Conservation (phyloP, 2,888 invertebrate genomes). For the Anthoptus insignis region DNA sequence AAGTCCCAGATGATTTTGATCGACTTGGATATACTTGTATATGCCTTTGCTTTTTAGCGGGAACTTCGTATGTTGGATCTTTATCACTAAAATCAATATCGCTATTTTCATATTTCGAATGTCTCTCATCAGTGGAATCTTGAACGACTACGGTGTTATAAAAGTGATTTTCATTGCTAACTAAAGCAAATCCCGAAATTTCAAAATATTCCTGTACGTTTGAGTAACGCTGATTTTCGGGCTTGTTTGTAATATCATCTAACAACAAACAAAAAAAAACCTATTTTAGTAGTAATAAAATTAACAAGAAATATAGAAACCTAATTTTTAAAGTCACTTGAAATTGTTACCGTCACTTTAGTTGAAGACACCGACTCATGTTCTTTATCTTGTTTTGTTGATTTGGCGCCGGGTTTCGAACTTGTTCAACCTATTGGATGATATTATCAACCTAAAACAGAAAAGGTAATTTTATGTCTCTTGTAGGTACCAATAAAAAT, state of each 20-base stretch:
- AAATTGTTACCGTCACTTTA: conserved; percentile 32
- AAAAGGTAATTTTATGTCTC: background rate
- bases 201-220: conserved; percentile 17
- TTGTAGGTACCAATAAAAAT: background rate
- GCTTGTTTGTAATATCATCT: conserved; percentile 39
- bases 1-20: conserved; percentile 38
- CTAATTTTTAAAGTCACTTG: background rate
- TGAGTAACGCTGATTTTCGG: conserved; percentile 32
- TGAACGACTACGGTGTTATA: conserved; percentile 27
- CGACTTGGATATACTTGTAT: conserved; percentile 26
- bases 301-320: background rate
- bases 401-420: conserved; percentile 28
- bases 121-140: conserved; percentile 32
- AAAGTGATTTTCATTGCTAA: background rate
- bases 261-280: conserved; percentile 38
- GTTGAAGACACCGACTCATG: conserved; percentile 33
- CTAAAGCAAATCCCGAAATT: background rate
- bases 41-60: conserved; percentile 28
- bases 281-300: background rate
- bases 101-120: conserved; percentile 30
- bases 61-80: conserved; percentile 37
- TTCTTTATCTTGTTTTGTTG: conserved; percentile 19
- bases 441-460: conserved; percentile 41
- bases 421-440: conserved; percentile 38
- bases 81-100: conserved; percentile 44